Base-by-base conservation (phyloP, 2,113 vertebrate species). In the Sorex fumeus region DNA sequence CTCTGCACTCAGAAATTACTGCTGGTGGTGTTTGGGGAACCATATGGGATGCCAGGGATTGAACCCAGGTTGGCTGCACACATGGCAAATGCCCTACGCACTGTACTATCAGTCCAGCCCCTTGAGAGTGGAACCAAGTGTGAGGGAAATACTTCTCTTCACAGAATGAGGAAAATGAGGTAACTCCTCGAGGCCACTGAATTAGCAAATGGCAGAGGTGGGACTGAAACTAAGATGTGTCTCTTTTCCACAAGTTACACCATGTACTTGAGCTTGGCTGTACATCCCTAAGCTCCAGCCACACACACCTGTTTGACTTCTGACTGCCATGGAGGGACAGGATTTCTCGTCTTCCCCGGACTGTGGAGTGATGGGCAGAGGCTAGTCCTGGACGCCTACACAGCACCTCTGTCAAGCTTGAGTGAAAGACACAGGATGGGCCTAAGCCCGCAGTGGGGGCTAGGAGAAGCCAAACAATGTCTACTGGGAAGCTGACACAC, bases 351-450 rank as follows among this genome's bases (percentile, higher is more conserved):
- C 50, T 18, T 53, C 80, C 36, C 30, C 62, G 32, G 30, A 32
- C 16, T 50, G 36, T 12, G 45, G 23, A 21, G 6, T 0, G 25
- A 12, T 21, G 0, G 0, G 45, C 9, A 25, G 66, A 81, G 86
- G 69, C 25, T 84, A 83, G 60, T 43, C 47, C 47, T 78, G 28
- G 89, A 4, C 0, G 34, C 45, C n/a, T 3, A 40, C 36, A 27
- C 7, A 45, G 21, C 0, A 0, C 30, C 47, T 45, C n/a, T 50
- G 47, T 50, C 30, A 8, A 76, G 66, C 6, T 21, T 10, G 4
- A 0, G 0, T 57, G 64, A 69, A 28, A 36, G 50, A 45, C 40
- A 27, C 1, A 0, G 11, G 30, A 32, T 9, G 1, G 32, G 11
- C 16, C 40, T 16, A 9, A 27, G 69, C 40, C 85, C 75, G 57